phyloP scores from a whole-genome alignment of 2,888 invertebrate genomes.

The Caenorhabditis auriculariae region DNA sequence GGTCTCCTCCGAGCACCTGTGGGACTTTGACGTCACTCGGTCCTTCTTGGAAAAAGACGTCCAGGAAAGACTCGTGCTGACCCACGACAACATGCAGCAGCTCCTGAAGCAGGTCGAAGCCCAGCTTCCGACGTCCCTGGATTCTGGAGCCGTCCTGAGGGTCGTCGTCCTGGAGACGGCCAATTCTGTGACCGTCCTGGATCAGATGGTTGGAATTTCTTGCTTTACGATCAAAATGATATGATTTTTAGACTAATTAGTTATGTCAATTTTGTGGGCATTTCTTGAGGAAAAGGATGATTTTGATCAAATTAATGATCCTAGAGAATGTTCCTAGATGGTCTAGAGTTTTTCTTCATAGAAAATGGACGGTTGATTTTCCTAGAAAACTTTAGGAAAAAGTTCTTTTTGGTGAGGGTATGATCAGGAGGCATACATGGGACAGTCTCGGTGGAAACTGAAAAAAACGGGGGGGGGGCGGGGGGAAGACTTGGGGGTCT shows the following conservation, averaged over 20 bases:
- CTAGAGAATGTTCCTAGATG: no score
- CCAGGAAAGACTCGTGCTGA: constrained; percentile 39
- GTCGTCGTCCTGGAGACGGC: constrained; percentile 32
- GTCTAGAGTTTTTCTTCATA: no score
- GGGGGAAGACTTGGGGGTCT: no score
- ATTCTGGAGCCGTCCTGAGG: constrained; percentile 25
- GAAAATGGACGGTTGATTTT: no score
- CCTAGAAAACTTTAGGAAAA: no score
- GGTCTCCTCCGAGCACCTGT: constrained; percentile 49
- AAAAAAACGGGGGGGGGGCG: no score
- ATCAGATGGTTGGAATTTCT: constrained; percentile 20
- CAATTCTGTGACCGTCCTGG: constrained; percentile 30
- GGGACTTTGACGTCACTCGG: constrained; percentile 47
- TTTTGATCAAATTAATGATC: no score
- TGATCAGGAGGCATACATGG: no score
- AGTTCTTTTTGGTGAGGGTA: no score
- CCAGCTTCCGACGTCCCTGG: constrained; percentile 26
- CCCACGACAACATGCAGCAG: constrained; percentile 24
- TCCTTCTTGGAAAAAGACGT: constrained; percentile 40
- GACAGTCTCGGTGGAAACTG: no score
- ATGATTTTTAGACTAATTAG: not conserved
- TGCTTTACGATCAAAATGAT: not conserved
- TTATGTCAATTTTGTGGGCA: no score
- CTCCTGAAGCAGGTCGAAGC: constrained; percentile 36
- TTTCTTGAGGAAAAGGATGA: no score